Percentiles rank a stretch among this genome's conserved stretches.
These are phyloP conservation scores for Caloenas nicobarica DNA, from an alignment of 2,113 vertebrate species.

Conservation along the genomic window DNA sequence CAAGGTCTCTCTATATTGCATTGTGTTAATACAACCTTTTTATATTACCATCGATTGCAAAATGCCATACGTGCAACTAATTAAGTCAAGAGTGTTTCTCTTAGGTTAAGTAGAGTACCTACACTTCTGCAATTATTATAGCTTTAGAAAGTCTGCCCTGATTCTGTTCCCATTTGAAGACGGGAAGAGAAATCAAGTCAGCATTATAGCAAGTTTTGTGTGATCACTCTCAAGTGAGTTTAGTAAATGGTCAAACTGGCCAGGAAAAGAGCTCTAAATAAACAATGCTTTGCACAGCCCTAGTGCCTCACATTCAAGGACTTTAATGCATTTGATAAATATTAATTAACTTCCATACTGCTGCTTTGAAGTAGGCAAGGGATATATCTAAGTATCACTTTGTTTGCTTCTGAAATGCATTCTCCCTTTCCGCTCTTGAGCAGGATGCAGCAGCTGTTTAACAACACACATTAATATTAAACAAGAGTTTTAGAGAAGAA, in stretches of 20 bases:
- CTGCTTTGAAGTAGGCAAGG: background rate
- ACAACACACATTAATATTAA: slow-evolving; percentile 45
- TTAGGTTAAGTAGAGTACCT: slow-evolving; percentile 6
- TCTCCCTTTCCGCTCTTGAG: background rate
- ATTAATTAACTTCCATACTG: background rate
- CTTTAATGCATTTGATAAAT: background rate
- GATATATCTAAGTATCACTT: background rate
- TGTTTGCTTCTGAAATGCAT: background rate
- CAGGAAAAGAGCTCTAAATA: background rate
- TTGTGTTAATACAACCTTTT: background rate
- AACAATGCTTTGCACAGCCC: background rate
- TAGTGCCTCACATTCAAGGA: background rate
- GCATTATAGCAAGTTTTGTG: background rate
- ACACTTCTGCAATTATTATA: background rate
- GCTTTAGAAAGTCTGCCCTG: background rate
- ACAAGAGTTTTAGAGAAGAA: background rate
- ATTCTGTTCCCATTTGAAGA: background rate
- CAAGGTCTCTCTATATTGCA: background rate
- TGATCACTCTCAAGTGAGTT: background rate
- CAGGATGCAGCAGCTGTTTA: background rate
- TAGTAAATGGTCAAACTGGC: background rate
- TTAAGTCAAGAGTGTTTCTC: background rate
- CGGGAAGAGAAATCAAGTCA: background rate
- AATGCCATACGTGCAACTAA: background rate
- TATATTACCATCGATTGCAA: background rate